These are phyloP conservation scores for Eubucco bourcierii DNA, from an alignment of 2,113 vertebrate genomes.

Conservation along the genomic window DNA sequence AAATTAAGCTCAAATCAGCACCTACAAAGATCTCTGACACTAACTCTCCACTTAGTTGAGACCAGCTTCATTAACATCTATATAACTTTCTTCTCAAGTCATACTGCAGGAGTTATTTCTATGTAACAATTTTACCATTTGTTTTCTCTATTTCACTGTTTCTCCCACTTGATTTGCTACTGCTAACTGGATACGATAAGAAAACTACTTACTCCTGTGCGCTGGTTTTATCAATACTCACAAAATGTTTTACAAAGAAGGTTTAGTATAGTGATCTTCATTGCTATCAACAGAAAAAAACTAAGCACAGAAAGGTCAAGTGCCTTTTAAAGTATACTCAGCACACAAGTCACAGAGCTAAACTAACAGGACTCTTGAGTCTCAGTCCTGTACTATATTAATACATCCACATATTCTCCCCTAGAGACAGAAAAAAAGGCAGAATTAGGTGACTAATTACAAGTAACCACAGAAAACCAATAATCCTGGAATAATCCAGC, in stretches of 20 bases:
- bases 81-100: not conserved
- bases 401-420: not conserved
- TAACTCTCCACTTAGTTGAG: not conserved
- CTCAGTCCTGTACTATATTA: not conserved
- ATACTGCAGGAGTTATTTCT: not conserved
- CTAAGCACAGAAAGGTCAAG: not conserved
- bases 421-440: not conserved
- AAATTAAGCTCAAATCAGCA: not conserved
- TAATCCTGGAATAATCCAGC: conserved; percentile 52
- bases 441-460: conserved; percentile 35
- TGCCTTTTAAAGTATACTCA: not conserved
- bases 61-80: not conserved
- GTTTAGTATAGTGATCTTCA: not conserved
- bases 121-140: not conserved
- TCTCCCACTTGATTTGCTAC: not conserved
- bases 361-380: not conserved
- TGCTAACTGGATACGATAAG: not conserved
- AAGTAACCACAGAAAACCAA: conserved; percentile 25
- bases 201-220: not conserved
- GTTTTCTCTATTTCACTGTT: not conserved
- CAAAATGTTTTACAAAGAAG: not conserved
- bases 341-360: not conserved
- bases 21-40: not conserved
- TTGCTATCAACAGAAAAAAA: not conserved
- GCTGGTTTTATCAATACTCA: not conserved